Percentiles rank a stretch among this genome's conserved stretches.
Evolutionary conservation across 2,113 vertebrate genomes (phyloP).

Genomic region (Chaenogobius annularis): DNA sequence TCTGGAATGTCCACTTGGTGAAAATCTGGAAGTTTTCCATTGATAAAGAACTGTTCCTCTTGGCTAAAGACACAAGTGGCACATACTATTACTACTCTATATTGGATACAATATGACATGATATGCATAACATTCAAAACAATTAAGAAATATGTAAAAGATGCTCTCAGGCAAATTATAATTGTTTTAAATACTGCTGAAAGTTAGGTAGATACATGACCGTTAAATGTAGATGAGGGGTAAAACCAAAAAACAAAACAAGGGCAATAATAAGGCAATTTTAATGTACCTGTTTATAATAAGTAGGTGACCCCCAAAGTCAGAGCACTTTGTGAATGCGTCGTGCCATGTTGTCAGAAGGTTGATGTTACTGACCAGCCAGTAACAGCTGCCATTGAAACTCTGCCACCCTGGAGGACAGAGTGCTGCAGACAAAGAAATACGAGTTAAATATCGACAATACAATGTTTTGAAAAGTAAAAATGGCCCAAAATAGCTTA

Average conservation of each 20-base stretch:
- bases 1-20: conserved; percentile 76
- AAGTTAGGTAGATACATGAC: no score
- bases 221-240: no score
- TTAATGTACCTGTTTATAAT: conserved; percentile 71
- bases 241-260: not conserved
- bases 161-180: not conserved
- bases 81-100: not conserved
- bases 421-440: conserved; percentile 59
- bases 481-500: conserved; percentile 37
- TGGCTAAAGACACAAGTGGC: conserved; percentile 48
- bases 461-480: not conserved
- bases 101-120: not conserved
- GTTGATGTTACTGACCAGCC: conserved; percentile 73
- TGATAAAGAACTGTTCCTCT: conserved; percentile 78
- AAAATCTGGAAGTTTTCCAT: conserved; percentile 75
- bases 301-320: conserved; percentile 62
- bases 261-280: not conserved
- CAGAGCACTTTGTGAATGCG: conserved; percentile 62
- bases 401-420: conserved; percentile 76
- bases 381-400: conserved; percentile 76
- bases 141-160: not conserved
- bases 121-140: not conserved
- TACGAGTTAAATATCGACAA: not conserved
- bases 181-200: not conserved
- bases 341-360: conserved; percentile 78